Base-by-base conservation (phyloP, 2,113 vertebrate genomes). In the Barnardius zonarius region DNA sequence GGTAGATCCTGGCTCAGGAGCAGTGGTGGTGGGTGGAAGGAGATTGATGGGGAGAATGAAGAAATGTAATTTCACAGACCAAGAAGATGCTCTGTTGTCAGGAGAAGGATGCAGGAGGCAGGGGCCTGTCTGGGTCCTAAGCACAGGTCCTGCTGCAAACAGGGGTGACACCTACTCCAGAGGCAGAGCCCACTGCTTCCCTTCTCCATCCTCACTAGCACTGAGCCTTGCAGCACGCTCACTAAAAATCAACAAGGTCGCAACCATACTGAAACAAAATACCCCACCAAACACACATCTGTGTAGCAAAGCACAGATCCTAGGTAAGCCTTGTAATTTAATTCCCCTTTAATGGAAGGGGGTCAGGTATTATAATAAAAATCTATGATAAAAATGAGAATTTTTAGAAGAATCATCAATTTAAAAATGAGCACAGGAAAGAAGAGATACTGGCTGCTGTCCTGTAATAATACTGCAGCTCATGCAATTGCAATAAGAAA, bases 291-390 rank as follows among this genome's bases (percentile, higher is more conserved):
- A 30, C 12, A 11, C 5, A 3, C 1, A 2, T 17, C 67, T 15
- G 9, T 48, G 54, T 11, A 66, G 52, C 2, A 17, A 41, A 69
- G 8, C 20, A 39, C 23, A 51, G 27, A 31, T 10, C 49, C 49
- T 13, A 12, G 24, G 9, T 46, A 49, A 70, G 46, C 24, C 37
- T 14, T 1, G 0, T 5, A 2, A 4, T 49, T n/a, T 37, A 43
- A 54, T 70, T 39, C 24, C 22, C 9, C 13, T 59, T 59, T 59
- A 59, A 35, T 43, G 54, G 55, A 59, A 57, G 8, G 14, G 17
- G 8, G 14, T 23, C 30, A 43, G 67, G 33, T 24, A 25, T 23
- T 28, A 10, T 11, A 11, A 41, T 20, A 24, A 61, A 24, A n/a
- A 14, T 35, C 48, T 67, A 24, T 33, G 19, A 41, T 9, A 87